Conservation (phyloP, 1,140 invertebrate species). For the Archegozetes longisetosus region DNA sequence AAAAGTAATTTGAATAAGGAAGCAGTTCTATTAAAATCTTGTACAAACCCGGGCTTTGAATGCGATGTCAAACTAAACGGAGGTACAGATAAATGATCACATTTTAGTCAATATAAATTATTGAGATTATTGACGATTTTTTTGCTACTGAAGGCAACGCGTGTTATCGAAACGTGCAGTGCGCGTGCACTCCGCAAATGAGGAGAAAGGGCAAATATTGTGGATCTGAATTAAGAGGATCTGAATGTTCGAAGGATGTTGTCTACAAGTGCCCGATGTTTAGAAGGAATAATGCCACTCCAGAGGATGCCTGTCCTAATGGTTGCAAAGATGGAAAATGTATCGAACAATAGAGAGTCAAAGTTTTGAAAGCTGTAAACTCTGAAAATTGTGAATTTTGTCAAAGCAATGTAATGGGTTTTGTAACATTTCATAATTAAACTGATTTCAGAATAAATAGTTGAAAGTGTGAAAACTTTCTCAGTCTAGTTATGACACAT, state of each 20-base stretch:
- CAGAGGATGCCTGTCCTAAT: constrained; percentile 10
- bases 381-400: too few species aligned
- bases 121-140: neutral
- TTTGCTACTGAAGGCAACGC: neutral
- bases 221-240: neutral
- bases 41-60: neutral
- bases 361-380: too few species aligned
- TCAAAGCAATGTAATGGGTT: too few species aligned
- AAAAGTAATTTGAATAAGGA: neutral
- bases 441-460: too few species aligned
- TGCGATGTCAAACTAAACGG: constrained; percentile 4
- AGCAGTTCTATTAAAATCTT: neutral
- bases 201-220: constrained; percentile 4
- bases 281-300: neutral
- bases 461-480: too few species aligned
- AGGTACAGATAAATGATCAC: neutral
- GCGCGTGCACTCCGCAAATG: neutral
- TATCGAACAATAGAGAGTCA: too few species aligned
- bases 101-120: neutral
- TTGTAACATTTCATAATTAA: too few species aligned
- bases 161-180: constrained; percentile 11
- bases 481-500: too few species aligned
- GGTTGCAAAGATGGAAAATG: constrained; percentile 8
- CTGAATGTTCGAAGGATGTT: neutral
- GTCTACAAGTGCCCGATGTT: constrained; percentile 12